A percentile compares a stretch with the other conserved stretches of the same genome.
phyloP scores from a whole-genome alignment of 2,888 invertebrate species.

The Hirtodrosophila duncani region DNA sequence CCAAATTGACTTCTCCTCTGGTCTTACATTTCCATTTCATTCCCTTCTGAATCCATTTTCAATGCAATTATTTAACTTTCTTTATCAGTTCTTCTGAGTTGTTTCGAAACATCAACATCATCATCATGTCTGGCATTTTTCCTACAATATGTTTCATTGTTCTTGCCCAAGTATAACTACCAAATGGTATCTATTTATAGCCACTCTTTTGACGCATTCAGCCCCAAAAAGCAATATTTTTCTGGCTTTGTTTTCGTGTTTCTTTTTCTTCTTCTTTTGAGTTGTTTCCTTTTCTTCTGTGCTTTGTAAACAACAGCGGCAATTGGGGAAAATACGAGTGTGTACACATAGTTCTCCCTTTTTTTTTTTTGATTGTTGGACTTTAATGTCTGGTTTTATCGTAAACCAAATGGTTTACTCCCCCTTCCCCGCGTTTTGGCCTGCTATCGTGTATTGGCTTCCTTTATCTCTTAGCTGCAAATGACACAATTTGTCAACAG shows the following conservation, averaged over 20 bases:
- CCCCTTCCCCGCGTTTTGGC: too few species aligned
- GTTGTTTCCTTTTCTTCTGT: conserved; percentile 1
- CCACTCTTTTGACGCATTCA: background rate
- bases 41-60: too few species aligned
- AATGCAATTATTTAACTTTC: too few species aligned
- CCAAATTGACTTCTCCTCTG: too few species aligned
- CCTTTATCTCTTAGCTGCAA: conserved; percentile 34
- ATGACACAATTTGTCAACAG: conserved; percentile 56
- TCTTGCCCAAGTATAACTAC: too few species aligned
- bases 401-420: too few species aligned
- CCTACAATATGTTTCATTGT: background rate
- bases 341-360: conserved; percentile 1
- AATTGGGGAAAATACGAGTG: conserved; percentile 2
- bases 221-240: too few species aligned
- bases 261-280: too few species aligned
- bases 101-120: too few species aligned
- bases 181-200: too few species aligned
- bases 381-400: conserved; percentile 19
- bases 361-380: conserved; percentile 2
- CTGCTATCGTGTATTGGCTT: conserved; percentile 33
- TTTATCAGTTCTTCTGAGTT: too few species aligned
- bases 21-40: too few species aligned
- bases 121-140: conserved; percentile 6
- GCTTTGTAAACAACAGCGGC: conserved; percentile 25
- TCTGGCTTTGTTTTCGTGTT: conserved; percentile 8